These are phyloP conservation scores for Lucifuga dentata DNA, from an alignment of 2,113 vertebrate species.

Conservation along the genomic window DNA sequence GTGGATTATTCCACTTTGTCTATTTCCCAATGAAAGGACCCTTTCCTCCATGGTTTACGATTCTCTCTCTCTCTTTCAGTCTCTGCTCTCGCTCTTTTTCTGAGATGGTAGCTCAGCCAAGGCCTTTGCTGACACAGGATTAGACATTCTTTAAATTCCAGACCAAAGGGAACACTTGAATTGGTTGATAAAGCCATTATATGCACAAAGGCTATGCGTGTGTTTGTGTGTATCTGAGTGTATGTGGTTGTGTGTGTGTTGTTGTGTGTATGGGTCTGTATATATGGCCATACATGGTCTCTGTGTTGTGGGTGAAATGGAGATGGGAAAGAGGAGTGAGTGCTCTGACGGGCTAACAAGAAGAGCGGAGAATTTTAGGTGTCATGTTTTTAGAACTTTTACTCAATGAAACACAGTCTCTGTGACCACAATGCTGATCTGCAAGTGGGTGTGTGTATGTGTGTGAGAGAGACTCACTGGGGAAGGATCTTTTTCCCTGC, in stretches of 20 bases:
- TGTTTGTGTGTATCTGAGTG: neutral
- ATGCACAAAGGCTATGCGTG: neutral
- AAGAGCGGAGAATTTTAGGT: slow-evolving; percentile 35
- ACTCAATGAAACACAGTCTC: slow-evolving; percentile 61
- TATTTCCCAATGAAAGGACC: slow-evolving; percentile 15
- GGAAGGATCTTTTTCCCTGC: slow-evolving; percentile 74
- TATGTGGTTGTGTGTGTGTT: slow-evolving; percentile 6
- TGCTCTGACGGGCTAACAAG: slow-evolving; percentile 14
- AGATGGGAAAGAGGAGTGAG: neutral
- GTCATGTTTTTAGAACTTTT: slow-evolving; percentile 53
- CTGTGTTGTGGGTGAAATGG: slow-evolving; percentile 32
- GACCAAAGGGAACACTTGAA: slow-evolving; percentile 11
- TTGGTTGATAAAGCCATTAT: slow-evolving; percentile 25
- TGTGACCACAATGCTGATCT: slow-evolving; percentile 28
- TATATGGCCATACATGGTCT: slow-evolving; percentile 11
- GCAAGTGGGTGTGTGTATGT: slow-evolving; percentile 15
- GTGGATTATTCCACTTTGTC: slow-evolving; percentile 3
- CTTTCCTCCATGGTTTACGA: neutral
- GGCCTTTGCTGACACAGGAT: slow-evolving; percentile 25
- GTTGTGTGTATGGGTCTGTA: neutral
- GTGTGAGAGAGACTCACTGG: slow-evolving; percentile 50
- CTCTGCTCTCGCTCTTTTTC: neutral
- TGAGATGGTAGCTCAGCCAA: slow-evolving; percentile 11
- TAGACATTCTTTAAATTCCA: slow-evolving; percentile 42
- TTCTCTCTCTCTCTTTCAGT: neutral